phyloP scores from a whole-genome alignment of 2,113 vertebrate species.

The Jaculus jaculus region DNA sequence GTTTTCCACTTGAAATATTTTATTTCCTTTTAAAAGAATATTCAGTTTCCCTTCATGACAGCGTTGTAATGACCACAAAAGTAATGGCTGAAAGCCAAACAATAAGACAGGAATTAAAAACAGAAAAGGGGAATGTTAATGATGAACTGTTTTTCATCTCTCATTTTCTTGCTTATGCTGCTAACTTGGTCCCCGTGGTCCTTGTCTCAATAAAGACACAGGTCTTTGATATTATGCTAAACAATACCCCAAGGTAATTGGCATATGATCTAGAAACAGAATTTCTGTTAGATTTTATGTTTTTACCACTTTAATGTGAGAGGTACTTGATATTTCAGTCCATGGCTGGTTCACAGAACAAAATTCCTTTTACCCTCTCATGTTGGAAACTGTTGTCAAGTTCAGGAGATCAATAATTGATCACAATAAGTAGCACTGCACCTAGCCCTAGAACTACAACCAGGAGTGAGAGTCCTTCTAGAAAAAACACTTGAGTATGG shows the following conservation, averaged over 20 bases:
- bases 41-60: background rate
- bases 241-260: background rate
- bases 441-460: background rate
- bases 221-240: background rate
- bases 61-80: background rate
- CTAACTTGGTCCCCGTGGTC: background rate
- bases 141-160: background rate
- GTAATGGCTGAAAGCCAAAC: background rate
- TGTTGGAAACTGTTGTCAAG: conserved; percentile 45
- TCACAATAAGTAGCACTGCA: background rate
- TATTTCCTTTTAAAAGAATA: background rate
- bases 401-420: conserved; percentile 43
- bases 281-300: conserved; percentile 4
- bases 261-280: background rate
- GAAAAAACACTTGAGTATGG: conserved; percentile 18
- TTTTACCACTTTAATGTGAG: conserved; percentile 46
- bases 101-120: background rate
- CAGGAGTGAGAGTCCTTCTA: conserved; percentile 10
- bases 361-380: conserved; percentile 23
- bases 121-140: background rate
- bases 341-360: background rate
- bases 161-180: background rate
- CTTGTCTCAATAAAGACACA: background rate
- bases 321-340: conserved; percentile 68
- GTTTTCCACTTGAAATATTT: conserved; percentile 44